These are phyloP conservation scores for Heliconius ethilla DNA, from an alignment of 2,888 invertebrate genomes.

Conservation along the genomic window DNA sequence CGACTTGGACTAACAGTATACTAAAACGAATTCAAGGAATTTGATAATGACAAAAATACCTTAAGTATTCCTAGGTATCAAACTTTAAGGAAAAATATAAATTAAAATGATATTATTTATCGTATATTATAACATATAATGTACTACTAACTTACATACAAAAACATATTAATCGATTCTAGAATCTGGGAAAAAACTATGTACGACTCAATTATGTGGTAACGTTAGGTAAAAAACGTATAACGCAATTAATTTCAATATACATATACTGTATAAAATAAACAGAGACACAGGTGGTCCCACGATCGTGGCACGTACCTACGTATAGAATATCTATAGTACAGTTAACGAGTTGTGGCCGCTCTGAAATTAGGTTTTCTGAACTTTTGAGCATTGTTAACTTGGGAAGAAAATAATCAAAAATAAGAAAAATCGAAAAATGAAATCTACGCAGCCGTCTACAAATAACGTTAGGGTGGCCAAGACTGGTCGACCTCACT, in stretches of 20 bases:
- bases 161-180: constrained; percentile 15
- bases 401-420: not conserved
- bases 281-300: constrained; percentile 31
- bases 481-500: not conserved
- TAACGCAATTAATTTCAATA: constrained; percentile 16
- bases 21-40: not conserved
- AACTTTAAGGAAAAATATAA: not conserved
- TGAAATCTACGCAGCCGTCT: not conserved
- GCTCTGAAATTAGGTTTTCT: not conserved
- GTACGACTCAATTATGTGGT: constrained; percentile 16
- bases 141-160: not conserved
- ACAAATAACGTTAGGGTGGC: not conserved
- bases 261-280: constrained; percentile 3
- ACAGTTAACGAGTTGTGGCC: not conserved
- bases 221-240: not conserved
- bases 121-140: not conserved
- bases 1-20: not conserved
- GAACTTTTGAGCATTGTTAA: not conserved
- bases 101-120: not conserved
- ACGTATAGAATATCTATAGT: not conserved
- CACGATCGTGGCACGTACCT: constrained; percentile 16
- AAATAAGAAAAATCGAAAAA: not conserved
- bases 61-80: too few relatives aligned
- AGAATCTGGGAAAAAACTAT: constrained; percentile 7
- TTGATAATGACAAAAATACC: not conserved